Conservation (phyloP, 2,797 vertebrate species). For the Melanotaenia pygmaea region DNA sequence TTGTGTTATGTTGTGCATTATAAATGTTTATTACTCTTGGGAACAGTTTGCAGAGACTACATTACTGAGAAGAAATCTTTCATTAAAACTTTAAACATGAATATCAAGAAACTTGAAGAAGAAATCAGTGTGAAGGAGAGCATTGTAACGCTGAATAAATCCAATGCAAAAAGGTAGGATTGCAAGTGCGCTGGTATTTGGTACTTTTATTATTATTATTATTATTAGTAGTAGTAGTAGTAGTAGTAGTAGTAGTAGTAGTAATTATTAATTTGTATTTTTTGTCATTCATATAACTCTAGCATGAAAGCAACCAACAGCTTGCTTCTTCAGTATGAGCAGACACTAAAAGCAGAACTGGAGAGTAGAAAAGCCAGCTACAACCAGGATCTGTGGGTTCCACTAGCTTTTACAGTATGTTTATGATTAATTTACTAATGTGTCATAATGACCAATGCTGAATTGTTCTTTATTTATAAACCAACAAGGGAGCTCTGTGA, state of each 20-base stretch:
- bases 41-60: constrained; percentile 65
- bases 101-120: constrained; percentile 68
- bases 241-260: no score
- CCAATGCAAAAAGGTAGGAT: constrained; percentile 71
- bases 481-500: constrained; percentile 73
- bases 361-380: constrained; percentile 69
- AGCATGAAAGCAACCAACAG: constrained; percentile 73
- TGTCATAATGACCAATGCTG: background rate
- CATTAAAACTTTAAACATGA: constrained; percentile 51
- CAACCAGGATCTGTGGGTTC: constrained; percentile 74
- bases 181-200: background rate
- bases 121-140: constrained; percentile 70
- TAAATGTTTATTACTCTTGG: background rate
- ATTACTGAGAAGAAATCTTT: constrained; percentile 68
- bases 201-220: background rate
- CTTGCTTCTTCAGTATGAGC: constrained; percentile 78
- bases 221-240: no score
- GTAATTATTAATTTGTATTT: no score
- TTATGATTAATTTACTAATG: background rate
- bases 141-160: constrained; percentile 63
- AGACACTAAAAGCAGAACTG: constrained; percentile 75
- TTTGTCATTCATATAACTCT: constrained; percentile 23
- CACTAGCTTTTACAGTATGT: constrained; percentile 1
- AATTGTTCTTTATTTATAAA: constrained; percentile 32
- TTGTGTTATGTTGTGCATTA: background rate